Evolutionary conservation across 2,113 vertebrate genomes (phyloP).

Genomic region (Notiomystis cincta): DNA sequence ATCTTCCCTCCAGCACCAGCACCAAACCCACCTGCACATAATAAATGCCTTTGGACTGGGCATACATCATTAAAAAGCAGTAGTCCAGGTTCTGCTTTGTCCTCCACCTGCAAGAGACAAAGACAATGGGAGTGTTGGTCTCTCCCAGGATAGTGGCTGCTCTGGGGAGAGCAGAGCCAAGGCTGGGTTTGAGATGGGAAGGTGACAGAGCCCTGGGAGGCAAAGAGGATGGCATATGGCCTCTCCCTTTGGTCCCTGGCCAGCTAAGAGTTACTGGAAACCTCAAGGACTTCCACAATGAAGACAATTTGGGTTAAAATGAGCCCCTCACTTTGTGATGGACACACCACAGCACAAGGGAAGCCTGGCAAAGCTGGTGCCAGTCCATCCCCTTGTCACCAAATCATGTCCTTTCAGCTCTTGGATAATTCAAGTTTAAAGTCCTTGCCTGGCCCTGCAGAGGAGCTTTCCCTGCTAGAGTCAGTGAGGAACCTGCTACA

Average conservation of each 20-base stretch:
- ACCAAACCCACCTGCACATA: conserved; percentile 85
- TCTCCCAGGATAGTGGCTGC: not conserved
- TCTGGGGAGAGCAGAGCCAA: not conserved
- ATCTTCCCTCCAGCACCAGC: not conserved
- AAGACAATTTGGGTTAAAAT: not conserved
- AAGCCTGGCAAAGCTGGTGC: not conserved
- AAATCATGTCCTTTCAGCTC: not conserved
- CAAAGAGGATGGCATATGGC: not conserved
- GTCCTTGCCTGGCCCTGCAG: not conserved
- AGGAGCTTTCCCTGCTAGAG: not conserved
- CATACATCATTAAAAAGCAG: conserved; percentile 99
- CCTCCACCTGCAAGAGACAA: conserved; percentile 84
- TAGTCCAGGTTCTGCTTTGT: conserved; percentile 99
- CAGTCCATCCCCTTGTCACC: not conserved
- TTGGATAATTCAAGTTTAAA: not conserved
- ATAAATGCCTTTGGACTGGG: conserved; percentile 95
- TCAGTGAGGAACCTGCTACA: not conserved
- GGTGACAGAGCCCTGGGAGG: not conserved
- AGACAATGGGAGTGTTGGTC: rapidly evolving
- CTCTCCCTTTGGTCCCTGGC: not conserved
- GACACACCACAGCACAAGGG: not conserved
- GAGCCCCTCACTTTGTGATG: not conserved
- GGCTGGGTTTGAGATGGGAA: not conserved
- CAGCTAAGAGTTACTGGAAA: not conserved
- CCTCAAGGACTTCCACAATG: not conserved